Base-by-base conservation (phyloP, 1,140 invertebrate genomes). In the Dermatophagoides farinae region DNA sequence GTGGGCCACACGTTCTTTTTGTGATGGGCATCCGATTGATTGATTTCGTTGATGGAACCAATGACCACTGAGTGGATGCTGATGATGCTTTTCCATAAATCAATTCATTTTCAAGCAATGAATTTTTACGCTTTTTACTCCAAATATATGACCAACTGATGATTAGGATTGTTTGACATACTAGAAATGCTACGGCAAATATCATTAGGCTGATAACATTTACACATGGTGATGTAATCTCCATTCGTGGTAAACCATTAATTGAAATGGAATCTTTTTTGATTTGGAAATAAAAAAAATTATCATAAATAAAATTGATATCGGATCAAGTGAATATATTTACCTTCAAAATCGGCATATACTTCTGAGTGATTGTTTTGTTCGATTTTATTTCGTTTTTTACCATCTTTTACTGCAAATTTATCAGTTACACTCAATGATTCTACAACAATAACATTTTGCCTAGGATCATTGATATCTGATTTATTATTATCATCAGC, bases 371-470 rank as follows among this genome's bases (percentile, higher is more conserved):
- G 5, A n/a, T 58, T 61, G 14, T 57, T 44, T 10, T 39, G 6
- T 58, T 62, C 67, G n/a, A 46, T 38, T 16, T 31, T 31, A 23
- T 44, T 44, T 22, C 49, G 11, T n/a, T 61, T 16, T 25, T 65
- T 58, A 23, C 62, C 65, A 10, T 69, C 14, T 20, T 18, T 62
- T 52, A 74, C 75, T 58, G 70, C 66, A 65, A 91, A 91, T 68
- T 88, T 88, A 72, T 92, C 88, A 20, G 84, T 87, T 67, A 92
- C 91, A 70, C 88, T 85, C 67, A 92, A 90, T 31, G 84, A 84
- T 69, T 90, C 84, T 18, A 88, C 85, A 25, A 92, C 77, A 12
- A 91, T 77, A 67, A 91, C 79, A 69, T 89, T 84, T 66, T 89
- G 2, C 8, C 31, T 85, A 14, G 64, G 58, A 37, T 66, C 61